Conservation (phyloP, 2,797 vertebrate species). For the Monodelphis domestica region DNA sequence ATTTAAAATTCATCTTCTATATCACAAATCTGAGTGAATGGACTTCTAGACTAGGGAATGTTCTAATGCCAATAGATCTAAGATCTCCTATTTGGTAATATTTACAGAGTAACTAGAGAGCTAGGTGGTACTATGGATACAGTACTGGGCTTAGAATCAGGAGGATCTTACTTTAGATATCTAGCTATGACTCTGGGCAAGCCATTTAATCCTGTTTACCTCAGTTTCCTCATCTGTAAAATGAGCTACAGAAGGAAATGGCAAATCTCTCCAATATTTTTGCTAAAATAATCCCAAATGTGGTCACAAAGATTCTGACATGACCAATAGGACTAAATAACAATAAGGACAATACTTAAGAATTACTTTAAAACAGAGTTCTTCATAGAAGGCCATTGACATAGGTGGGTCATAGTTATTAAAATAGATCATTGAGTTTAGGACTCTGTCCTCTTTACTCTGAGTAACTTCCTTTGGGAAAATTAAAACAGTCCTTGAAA, state of each 20-base stretch:
- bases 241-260: too few species aligned
- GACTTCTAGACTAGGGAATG: neutral
- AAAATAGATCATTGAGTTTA: neutral
- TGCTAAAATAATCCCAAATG: too few species aligned
- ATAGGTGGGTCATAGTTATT: neutral
- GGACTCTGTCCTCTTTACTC: neutral
- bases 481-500: neutral
- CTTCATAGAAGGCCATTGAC: neutral
- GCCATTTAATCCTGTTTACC: too few species aligned
- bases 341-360: too few species aligned
- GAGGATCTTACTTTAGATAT: too few species aligned
- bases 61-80: neutral
- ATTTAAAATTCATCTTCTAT: neutral
- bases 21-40: neutral
- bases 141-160: too few species aligned
- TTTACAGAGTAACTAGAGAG: neutral
- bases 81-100: neutral
- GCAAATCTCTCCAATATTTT: too few species aligned
- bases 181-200: too few species aligned
- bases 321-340: too few species aligned
- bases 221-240: too few species aligned
- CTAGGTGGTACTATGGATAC: too few species aligned
- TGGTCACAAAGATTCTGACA: too few species aligned
- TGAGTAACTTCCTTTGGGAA: neutral
- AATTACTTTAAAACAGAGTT: neutral